Evolutionary conservation across 2,888 invertebrate species (phyloP).

Genomic region (Meiosimyza platycephala): DNA sequence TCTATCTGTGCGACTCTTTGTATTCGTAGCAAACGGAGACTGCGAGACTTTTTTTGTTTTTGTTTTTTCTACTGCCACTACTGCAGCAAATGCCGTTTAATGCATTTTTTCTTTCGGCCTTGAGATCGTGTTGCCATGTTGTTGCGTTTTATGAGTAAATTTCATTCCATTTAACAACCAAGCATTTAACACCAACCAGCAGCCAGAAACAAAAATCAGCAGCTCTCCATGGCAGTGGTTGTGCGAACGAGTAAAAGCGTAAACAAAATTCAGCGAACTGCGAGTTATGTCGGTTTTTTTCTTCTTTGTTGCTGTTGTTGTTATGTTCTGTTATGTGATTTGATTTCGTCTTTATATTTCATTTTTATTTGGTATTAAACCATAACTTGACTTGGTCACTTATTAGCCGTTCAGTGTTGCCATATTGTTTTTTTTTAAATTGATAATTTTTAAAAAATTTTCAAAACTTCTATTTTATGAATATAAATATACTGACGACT

Average conservation of each 20-base stretch:
- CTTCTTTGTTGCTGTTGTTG: too few species aligned
- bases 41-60: not conserved
- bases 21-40: not conserved
- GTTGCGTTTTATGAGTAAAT: not conserved
- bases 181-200: not conserved
- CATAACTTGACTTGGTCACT: slow-evolving; percentile 11
- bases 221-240: not conserved
- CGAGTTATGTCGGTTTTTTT: too few species aligned
- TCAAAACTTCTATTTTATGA: too few species aligned
- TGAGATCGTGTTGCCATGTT: slow-evolving; percentile 20
- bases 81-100: slow-evolving; percentile 9
- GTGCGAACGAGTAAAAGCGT: slow-evolving; percentile 2
- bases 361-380: slow-evolving; percentile 1
- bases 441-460: too few species aligned
- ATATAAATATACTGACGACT: too few species aligned
- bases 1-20: not conserved
- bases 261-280: slow-evolving; percentile 11
- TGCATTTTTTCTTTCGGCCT: slow-evolving; percentile 14
- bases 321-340: slow-evolving; percentile 14
- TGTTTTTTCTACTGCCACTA: not conserved
- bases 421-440: not conserved
- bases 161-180: not conserved
- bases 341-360: slow-evolving; percentile 9
- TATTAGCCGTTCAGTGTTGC: slow-evolving; percentile 4
- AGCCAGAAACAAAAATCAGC: not conserved